phyloP scores from a whole-genome alignment of 37 sponge, comb jelly and placozoan genomes.

The Spongia lamella region DNA sequence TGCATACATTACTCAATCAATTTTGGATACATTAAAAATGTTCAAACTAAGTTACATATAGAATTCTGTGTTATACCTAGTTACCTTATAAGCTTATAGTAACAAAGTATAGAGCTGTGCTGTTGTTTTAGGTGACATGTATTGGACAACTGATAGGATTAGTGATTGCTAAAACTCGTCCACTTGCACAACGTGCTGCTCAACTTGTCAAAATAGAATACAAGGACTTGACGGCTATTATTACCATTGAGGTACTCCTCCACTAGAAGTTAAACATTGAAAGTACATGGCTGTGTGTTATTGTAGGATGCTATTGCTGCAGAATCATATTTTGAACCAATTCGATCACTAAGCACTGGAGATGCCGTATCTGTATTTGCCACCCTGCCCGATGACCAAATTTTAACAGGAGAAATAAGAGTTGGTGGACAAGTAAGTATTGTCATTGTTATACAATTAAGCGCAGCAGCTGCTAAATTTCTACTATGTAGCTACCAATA shows the following conservation, averaged over 20 bases:
- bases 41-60: slow-evolving; percentile 49
- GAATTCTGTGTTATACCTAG: too few species aligned
- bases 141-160: slow-evolving; percentile 59
- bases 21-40: slow-evolving; percentile 52
- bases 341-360: slow-evolving; percentile 25
- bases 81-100: too few species aligned
- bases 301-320: slow-evolving; percentile 75
- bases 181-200: slow-evolving; percentile 47
- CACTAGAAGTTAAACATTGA: background rate
- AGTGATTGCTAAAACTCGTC: slow-evolving; percentile 39
- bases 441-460: too few species aligned
- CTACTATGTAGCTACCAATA: too few species aligned
- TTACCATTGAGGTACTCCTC: slow-evolving; percentile 38
- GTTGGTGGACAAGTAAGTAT: slow-evolving; percentile 64
- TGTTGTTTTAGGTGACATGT: slow-evolving; percentile 45
- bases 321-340: slow-evolving; percentile 35
- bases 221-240: slow-evolving; percentile 44
- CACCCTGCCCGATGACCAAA: slow-evolving; percentile 22
- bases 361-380: slow-evolving; percentile 41
- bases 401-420: slow-evolving; percentile 42
- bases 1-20: slow-evolving; percentile 46
- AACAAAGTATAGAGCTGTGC: too few species aligned
- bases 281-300: slow-evolving; percentile 12
- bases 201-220: slow-evolving; percentile 36
- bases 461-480: too few species aligned